Evolutionary conservation across 2,797 vertebrate species (phyloP), one percentile per base, ranked within the genome.

Genomic region (Sarcophilus harrisii): DNA sequence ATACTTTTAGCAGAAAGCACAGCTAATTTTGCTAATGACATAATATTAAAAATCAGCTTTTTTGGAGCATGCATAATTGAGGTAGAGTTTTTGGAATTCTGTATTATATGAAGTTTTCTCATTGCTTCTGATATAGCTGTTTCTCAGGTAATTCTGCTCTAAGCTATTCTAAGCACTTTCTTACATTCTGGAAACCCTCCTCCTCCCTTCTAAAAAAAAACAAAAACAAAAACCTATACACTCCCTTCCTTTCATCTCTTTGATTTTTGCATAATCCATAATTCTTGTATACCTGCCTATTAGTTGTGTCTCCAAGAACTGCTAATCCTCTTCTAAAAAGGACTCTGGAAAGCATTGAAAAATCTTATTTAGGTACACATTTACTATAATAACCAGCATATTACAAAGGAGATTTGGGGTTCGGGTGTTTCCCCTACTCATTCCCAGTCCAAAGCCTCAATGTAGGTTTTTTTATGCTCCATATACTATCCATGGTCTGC

Each of bases 1-100:
- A 97, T 96, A 96, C 96, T 96, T 95, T 96, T 94, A 98, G 95
- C 95, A 49, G 24, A 95, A 96, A 91, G 32, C 49, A 62, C 94
- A 93, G 55, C 96, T 94, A 54, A 87, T 95, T 96, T 94, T 90
- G 60, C 49, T 92, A 92, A 57, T 95, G 60, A 91, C 93, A 24
- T 92, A 24, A 58, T 93, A 97, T 97, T 93, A 87, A 97, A 81
- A 95, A 73, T n/a, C 91, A 32, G 54, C 91, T 57, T 96, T 96
- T 95, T 27, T 27, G 73, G 52, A 94, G 58, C 32, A 54, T 93
- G 16, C 57, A 91, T 38, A 95, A 66, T 95, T 29, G 87, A 91
- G 87, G 12, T 90, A 12, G 89, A 38, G 28, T 94, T 90, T 94
- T 87, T 94, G 95, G 58, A n/a, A 91, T 96, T 95, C 62, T 91